These are phyloP conservation scores for Acleris holmiana DNA, from an alignment of 2,888 invertebrate genomes.

Conservation along the genomic window DNA sequence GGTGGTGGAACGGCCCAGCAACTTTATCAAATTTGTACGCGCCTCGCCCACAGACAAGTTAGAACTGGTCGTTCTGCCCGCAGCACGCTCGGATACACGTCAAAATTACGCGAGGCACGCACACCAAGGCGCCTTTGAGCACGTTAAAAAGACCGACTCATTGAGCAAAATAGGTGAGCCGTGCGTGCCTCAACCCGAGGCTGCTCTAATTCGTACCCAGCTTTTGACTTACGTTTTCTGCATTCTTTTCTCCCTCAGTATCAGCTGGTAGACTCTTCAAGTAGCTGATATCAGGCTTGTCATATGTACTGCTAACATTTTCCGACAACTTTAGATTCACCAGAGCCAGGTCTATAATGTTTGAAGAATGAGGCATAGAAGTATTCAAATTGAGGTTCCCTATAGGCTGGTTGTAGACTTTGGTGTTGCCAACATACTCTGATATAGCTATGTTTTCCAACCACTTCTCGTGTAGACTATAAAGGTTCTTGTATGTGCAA, in stretches of 20 bases:
- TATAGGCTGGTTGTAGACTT: constrained; percentile 69
- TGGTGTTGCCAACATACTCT: constrained; percentile 67
- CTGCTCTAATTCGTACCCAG: too few species aligned
- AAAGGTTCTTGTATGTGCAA: constrained; percentile 86
- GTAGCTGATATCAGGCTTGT: constrained; percentile 74
- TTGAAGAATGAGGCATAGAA: constrained; percentile 80
- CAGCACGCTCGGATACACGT: too few species aligned
- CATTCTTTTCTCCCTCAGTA: constrained; percentile 84
- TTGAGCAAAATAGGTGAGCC: too few species aligned
- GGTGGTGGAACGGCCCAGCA: too few species aligned
- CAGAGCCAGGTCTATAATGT: constrained; percentile 86
- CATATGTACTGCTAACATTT: constrained; percentile 78
- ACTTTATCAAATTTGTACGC: too few species aligned
- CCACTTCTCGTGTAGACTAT: constrained; percentile 77
- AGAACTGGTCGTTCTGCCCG: too few species aligned
- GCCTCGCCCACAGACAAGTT: too few species aligned
- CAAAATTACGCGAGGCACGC: too few species aligned
- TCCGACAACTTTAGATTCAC: constrained; percentile 86
- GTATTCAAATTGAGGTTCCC: constrained; percentile 80
- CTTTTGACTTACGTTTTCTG: constrained; percentile 85
- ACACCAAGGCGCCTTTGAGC: too few species aligned
- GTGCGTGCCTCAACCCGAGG: too few species aligned
- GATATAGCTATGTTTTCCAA: constrained; percentile 74
- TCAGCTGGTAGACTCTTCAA: constrained; percentile 63
- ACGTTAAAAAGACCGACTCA: too few species aligned